Conservation (phyloP, 2,888 invertebrate species). For the Leptarthrus brevirostris region DNA sequence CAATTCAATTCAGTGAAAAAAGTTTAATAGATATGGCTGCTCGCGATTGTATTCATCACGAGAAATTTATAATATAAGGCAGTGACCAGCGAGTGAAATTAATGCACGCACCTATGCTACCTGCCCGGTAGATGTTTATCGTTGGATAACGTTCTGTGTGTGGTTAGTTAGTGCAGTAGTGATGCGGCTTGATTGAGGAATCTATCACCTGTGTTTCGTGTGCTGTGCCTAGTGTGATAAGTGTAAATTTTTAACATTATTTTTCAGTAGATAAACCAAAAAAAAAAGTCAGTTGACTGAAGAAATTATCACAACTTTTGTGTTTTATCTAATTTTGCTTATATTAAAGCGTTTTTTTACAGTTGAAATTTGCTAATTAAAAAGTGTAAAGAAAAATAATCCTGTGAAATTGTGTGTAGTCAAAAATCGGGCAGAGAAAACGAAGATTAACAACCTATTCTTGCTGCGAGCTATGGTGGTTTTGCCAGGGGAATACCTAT, state of each 20-base stretch:
- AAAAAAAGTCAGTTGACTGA: conserved; percentile 22
- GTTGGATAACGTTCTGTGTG: neutral
- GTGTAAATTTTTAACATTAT: conserved; percentile 19
- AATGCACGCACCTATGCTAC: conserved; percentile 3
- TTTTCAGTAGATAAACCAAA: conserved; percentile 4
- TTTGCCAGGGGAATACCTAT: conserved; percentile 14
- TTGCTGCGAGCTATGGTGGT: neutral
- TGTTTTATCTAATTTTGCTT: conserved; percentile 19
- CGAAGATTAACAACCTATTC: neutral
- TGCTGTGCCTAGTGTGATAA: neutral
- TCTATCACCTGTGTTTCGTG: neutral
- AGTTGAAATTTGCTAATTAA: conserved; percentile 10
- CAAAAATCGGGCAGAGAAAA: conserved; percentile 5
- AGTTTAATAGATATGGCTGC: neutral
- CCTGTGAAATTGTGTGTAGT: neutral
- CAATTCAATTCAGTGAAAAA: conserved; percentile 7
- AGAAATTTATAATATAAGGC: conserved; percentile 11
- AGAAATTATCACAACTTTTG: conserved; percentile 13
- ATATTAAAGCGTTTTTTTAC: conserved; percentile 25
- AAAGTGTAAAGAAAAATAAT: neutral
- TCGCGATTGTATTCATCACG: neutral
- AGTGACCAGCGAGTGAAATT: conserved; percentile 11
- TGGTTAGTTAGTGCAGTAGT: conserved; percentile 15
- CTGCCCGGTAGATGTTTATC: conserved; percentile 31
- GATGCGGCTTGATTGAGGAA: conserved; percentile 14